Evolutionary conservation across 2,888 invertebrate genomes (phyloP).

Genomic region (Halictus ligatus): DNA sequence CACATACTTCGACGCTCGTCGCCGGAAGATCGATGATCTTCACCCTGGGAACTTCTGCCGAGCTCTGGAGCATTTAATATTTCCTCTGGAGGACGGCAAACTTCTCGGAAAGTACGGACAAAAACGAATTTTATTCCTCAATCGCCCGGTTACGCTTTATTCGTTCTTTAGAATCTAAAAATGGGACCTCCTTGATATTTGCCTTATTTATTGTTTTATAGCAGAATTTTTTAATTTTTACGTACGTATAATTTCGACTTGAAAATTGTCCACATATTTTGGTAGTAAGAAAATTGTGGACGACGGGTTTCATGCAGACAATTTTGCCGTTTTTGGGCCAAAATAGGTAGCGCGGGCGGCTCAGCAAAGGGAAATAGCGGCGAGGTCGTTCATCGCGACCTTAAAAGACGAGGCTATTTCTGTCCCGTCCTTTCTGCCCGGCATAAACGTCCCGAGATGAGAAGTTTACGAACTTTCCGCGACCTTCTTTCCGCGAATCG

Average conservation of each 20-base stretch:
- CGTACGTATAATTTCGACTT: no score
- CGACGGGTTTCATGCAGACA: neutral
- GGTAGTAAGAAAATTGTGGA: neutral
- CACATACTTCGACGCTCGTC: neutral
- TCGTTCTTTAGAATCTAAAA: neutral
- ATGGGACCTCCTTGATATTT: no score
- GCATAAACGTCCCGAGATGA: slow-evolving; percentile 57
- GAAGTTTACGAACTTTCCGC: slow-evolving; percentile 58
- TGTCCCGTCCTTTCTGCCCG: slow-evolving; percentile 51
- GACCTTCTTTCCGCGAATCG: slow-evolving; percentile 43
- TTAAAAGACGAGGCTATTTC: slow-evolving; percentile 67
- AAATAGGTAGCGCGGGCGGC: neutral
- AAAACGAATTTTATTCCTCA: neutral
- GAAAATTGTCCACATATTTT: neutral
- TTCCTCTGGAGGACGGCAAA: neutral
- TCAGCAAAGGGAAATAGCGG: slow-evolving; percentile 59
- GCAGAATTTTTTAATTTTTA: no score
- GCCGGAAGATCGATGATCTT: slow-evolving; percentile 67
- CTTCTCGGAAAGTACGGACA: neutral
- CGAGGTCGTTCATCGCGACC: slow-evolving; percentile 62
- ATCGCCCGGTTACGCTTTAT: neutral
- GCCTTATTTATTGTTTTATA: neutral
- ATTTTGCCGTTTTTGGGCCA: neutral
- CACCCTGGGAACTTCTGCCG: slow-evolving; percentile 53
- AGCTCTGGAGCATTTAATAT: neutral